Conservation (phyloP, 2,113 vertebrate genomes). For the Spilogale gracilis region DNA sequence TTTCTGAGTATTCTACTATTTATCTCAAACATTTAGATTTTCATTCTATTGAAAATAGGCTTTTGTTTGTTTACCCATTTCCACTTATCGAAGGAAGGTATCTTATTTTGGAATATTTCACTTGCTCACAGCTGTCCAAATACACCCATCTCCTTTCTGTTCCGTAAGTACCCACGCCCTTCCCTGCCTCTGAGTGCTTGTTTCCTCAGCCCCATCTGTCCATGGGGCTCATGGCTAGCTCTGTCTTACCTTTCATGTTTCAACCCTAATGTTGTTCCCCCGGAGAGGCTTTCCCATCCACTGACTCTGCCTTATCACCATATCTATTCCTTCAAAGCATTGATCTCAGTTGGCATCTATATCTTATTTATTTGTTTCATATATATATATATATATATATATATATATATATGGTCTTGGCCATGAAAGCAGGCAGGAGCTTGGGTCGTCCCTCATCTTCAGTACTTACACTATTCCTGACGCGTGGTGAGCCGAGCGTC, state of each 20-base stretch:
- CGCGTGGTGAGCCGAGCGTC: neutral
- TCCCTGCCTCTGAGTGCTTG: no score
- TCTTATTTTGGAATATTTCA: neutral
- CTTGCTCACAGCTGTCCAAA: neutral
- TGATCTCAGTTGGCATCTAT: neutral
- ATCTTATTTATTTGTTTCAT: neutral
- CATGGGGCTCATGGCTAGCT: neutral
- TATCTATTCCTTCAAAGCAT: neutral
- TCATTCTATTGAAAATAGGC: constrained; percentile 37
- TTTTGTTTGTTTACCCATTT: constrained; percentile 39
- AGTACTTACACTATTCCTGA: fast-evolving
- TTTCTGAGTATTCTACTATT: constrained; percentile 6
- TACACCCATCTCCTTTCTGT: neutral
- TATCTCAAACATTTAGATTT: constrained; percentile 6
- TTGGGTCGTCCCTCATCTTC: neutral
- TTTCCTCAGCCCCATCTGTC: neutral
- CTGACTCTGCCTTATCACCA: neutral
- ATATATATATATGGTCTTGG: neutral
- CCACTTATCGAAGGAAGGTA: neutral
- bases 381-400: no score
- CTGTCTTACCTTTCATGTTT: neutral
- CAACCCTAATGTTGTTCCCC: neutral
- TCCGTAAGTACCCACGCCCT: neutral
- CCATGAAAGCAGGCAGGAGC: neutral
- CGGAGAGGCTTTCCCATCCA: neutral